Evolutionary conservation across 2,113 vertebrate genomes (phyloP).

Genomic region (Dasyurus viverrinus): DNA sequence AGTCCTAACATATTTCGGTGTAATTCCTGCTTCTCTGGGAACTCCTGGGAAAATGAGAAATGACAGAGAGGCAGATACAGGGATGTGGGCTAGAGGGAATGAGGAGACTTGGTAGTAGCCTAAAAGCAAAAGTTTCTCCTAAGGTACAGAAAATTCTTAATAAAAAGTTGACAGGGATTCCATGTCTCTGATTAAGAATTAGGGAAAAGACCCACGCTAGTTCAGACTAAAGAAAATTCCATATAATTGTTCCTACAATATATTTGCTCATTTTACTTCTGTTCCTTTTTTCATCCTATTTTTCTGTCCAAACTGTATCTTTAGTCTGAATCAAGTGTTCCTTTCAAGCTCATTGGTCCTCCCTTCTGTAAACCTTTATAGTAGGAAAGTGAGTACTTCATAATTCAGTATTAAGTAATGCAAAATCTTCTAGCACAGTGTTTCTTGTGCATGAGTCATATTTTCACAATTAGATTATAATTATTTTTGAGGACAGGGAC

Average conservation of each 20-base stretch:
- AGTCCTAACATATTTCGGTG: constrained; percentile 98
- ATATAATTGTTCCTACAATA: background rate
- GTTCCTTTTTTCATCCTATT: background rate
- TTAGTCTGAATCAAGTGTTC: background rate
- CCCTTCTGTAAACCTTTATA: background rate
- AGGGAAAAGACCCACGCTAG: background rate
- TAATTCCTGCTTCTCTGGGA: constrained; percentile 98
- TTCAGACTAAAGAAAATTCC: background rate
- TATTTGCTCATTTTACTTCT: background rate
- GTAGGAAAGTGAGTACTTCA: background rate
- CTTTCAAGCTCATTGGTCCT: background rate
- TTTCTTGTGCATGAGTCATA: background rate
- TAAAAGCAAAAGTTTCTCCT: background rate
- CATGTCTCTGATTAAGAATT: background rate
- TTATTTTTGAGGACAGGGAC: background rate
- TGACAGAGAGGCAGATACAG: background rate
- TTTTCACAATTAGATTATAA: background rate
- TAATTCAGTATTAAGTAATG: background rate
- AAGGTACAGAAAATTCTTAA: background rate
- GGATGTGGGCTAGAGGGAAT: background rate
- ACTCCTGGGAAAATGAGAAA: constrained; percentile 86
- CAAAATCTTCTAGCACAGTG: background rate
- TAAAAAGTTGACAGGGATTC: background rate
- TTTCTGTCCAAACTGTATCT: background rate
- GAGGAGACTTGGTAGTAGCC: background rate